A percentile compares a stretch with the other conserved stretches of the same genome.
Evolutionary conservation across 2,888 invertebrate species (phyloP).

Genomic region (Brachyopa scutellaris): DNA sequence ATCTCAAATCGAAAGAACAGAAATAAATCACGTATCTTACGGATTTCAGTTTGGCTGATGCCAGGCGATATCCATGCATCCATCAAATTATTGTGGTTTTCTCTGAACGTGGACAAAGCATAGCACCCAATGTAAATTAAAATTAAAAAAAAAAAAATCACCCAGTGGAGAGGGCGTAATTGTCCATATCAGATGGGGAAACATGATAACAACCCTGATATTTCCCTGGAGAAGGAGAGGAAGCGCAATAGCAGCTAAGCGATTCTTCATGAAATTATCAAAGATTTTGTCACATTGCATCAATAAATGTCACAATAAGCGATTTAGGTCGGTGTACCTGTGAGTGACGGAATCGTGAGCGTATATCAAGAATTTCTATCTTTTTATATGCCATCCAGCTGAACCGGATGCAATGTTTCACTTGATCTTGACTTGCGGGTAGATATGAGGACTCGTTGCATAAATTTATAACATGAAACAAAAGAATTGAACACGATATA

Average conservation of each 20-base stretch:
- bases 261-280: constrained; percentile 68
- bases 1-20: constrained; percentile 35
- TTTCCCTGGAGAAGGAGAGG: constrained; percentile 29
- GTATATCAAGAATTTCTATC: constrained; percentile 1
- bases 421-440: too few relatives aligned
- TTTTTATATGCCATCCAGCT: constrained; percentile 4
- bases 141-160: constrained; percentile 18
- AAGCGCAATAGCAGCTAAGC: constrained; percentile 21
- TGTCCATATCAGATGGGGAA: constrained; percentile 54
- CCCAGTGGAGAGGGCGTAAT: constrained; percentile 49
- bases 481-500: too few relatives aligned
- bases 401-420: constrained; percentile 42
- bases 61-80: constrained; percentile 55
- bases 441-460: too few relatives aligned
- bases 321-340: constrained; percentile 33
- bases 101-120: constrained; percentile 60
- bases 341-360: constrained; percentile 29
- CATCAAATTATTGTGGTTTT: constrained; percentile 56
- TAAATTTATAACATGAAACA: too few relatives aligned
- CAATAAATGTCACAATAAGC: constrained; percentile 65
- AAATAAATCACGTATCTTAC: constrained; percentile 54
- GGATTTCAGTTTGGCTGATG: constrained; percentile 50
- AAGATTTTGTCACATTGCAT: constrained; percentile 68
- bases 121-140: constrained; percentile 44
- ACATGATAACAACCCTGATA: constrained; percentile 9